Percentiles rank a stretch among this genome's conserved stretches.
Evolutionary conservation across 2,888 invertebrate genomes (phyloP).

Genomic region (Tethea ocularis): DNA sequence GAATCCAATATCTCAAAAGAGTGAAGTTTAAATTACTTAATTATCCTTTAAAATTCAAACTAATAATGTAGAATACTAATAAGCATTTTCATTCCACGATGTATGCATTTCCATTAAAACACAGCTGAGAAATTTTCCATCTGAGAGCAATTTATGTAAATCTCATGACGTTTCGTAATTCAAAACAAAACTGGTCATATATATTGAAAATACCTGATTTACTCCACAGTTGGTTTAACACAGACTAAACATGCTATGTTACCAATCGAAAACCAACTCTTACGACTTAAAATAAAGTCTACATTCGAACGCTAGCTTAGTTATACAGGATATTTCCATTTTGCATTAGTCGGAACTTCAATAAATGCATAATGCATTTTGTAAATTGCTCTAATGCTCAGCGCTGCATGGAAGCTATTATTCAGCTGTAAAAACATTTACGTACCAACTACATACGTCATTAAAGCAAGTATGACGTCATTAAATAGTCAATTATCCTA

Average conservation of each 20-base stretch:
- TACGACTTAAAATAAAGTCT: neutral
- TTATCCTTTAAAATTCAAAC: no score
- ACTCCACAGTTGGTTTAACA: neutral
- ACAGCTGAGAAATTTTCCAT: neutral
- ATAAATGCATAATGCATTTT: slow-evolving; percentile 49
- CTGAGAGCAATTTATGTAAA: neutral
- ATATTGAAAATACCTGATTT: neutral
- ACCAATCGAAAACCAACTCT: neutral
- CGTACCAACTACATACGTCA: neutral
- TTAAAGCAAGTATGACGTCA: neutral
- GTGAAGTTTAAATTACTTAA: no score
- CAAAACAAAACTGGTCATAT: neutral
- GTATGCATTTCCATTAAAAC: neutral
- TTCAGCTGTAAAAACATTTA: neutral
- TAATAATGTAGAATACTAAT: no score
- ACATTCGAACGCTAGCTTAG: neutral
- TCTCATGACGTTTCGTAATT: neutral
- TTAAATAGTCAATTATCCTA: no score
- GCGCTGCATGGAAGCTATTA: neutral
- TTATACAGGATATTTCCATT: neutral
- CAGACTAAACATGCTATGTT: neutral
- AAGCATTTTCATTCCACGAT: no score
- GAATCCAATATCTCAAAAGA: no score
- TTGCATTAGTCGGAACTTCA: slow-evolving; percentile 1
- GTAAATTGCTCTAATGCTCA: slow-evolving; percentile 39